Percentiles rank a stretch among this genome's conserved stretches.
Conservation (phyloP, 1,140 invertebrate genomes). For the Eubasilissa regina region DNA sequence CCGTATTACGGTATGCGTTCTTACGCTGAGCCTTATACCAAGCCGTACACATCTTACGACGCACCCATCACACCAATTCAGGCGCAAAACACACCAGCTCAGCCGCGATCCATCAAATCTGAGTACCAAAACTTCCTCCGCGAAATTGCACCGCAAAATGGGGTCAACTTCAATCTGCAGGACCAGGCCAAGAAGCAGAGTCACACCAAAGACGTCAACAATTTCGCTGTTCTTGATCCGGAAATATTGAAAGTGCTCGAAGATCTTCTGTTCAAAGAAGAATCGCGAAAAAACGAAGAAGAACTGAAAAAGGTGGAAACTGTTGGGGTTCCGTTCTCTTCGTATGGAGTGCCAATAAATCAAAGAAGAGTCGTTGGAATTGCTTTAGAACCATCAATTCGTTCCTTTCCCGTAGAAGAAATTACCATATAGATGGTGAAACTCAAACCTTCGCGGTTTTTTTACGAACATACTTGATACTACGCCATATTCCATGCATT, state of each 20-base stretch:
- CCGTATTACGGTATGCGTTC: background rate
- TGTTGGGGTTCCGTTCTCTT: slow-evolving; percentile 14
- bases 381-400: slow-evolving; percentile 4
- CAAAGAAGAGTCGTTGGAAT: slow-evolving; percentile 37
- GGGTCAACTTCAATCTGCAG: slow-evolving; percentile 7
- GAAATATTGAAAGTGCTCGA: slow-evolving; percentile 28
- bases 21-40: background rate
- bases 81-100: background rate
- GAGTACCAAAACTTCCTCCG: slow-evolving; percentile 23
- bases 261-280: slow-evolving; percentile 34
- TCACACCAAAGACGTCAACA: background rate
- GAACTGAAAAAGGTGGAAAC: slow-evolving; percentile 22
- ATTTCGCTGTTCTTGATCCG: background rate
- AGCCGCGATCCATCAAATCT: background rate
- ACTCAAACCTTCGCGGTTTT: too few species aligned
- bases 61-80: background rate
- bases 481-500: too few species aligned
- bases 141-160: slow-evolving; percentile 14
- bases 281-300: slow-evolving; percentile 25
- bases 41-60: slow-evolving; percentile 21
- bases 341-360: slow-evolving; percentile 38
- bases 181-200: background rate
- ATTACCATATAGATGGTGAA: background rate
- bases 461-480: too few species aligned
- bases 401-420: background rate